A percentile compares a stretch with the other conserved stretches of the same genome.
These are phyloP conservation scores for Eulemur coronatus DNA, from an alignment of 2,797 vertebrate genomes.

Conservation along the genomic window DNA sequence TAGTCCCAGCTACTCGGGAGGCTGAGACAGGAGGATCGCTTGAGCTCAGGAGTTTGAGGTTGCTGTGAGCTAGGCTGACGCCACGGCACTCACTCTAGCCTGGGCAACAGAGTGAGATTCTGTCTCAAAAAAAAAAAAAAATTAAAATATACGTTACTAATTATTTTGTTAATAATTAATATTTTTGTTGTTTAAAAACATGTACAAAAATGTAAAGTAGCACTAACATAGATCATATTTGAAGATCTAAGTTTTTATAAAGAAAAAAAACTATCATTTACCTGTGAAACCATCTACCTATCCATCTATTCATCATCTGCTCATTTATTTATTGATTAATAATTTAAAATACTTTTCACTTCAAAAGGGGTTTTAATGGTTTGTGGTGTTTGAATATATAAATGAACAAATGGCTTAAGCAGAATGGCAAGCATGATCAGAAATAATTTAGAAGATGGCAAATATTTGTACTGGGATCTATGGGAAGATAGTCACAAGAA, in stretches of 20 bases:
- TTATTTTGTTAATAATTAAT: background rate
- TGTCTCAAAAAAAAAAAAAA: no score
- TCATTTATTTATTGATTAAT: background rate
- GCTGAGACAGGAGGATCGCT: no score
- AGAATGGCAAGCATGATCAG: background rate
- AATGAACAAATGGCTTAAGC: background rate
- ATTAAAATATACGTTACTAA: no score
- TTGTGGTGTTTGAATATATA: background rate
- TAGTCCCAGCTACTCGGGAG: no score
- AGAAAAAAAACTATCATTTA: background rate
- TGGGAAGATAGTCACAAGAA: background rate
- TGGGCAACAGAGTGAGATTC: no score
- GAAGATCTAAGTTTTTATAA: background rate
- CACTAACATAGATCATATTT: background rate
- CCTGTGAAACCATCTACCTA: background rate
- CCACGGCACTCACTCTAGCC: no score
- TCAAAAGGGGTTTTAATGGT: background rate
- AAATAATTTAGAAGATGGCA: background rate
- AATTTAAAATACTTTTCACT: slow-evolving; percentile 27
- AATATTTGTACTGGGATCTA: background rate
- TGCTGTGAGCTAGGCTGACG: no score
- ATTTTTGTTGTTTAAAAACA: background rate
- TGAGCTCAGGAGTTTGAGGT: no score
- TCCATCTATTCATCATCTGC: background rate
- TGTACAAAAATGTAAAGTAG: background rate